Percentiles rank a stretch among this genome's conserved stretches.
Conservation (phyloP, 2,113 vertebrate species). For the Cathartes aura region DNA sequence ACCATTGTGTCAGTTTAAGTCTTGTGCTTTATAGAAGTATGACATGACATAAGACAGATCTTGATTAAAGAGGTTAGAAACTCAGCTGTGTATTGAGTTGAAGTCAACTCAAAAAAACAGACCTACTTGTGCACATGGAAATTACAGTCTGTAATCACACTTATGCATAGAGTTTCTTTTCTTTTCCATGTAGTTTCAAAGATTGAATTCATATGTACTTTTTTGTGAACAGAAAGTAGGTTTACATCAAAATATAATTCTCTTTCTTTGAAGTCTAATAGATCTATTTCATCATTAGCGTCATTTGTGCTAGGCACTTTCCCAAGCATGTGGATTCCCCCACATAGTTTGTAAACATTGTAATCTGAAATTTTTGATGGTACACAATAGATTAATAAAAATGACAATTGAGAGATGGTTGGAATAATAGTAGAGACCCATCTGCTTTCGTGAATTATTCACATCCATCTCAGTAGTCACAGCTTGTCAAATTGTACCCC, state of each 20-base stretch:
- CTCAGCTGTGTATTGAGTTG: neutral
- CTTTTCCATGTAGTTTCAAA: neutral
- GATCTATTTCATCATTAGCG: neutral
- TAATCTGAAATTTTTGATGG: neutral
- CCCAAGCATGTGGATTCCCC: neutral
- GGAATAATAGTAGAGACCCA: neutral
- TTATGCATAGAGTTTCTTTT: neutral
- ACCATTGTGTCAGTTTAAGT: neutral
- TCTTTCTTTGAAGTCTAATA: neutral
- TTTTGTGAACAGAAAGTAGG: neutral
- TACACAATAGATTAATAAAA: neutral
- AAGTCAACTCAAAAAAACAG: neutral
- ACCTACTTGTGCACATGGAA: neutral
- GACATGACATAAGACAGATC: neutral
- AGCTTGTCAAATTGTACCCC: neutral
- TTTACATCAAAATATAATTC: neutral
- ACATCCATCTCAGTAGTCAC: neutral
- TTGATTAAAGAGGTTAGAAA: neutral
- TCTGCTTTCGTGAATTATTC: neutral
- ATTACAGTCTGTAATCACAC: neutral
- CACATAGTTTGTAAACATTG: neutral
- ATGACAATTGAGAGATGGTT: neutral
- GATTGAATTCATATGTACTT: neutral
- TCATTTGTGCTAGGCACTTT: neutral
- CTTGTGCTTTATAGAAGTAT: neutral